Base-by-base conservation (phyloP, 2,888 invertebrate genomes). In the Tethea ocularis region DNA sequence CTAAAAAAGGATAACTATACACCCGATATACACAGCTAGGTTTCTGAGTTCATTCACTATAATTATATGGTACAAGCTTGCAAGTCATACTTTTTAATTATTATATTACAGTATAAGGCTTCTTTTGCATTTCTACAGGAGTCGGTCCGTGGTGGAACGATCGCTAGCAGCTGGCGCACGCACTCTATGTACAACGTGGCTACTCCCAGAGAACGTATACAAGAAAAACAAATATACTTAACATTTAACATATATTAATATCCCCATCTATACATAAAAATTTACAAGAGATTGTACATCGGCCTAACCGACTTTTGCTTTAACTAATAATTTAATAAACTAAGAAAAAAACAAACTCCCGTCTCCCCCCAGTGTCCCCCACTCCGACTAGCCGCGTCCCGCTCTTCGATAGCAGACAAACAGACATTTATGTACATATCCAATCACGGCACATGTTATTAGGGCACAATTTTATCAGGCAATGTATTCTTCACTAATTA, bases 21-120 rank as follows among this genome's bases (percentile, higher is more conserved):
- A 92, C 91, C 91, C 89, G 91, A 91, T 92, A 89, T 93, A 91
- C 92, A 93, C 84, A 89, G 75, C 87, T 89, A 89, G 72, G 58
- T 57, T 72, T 78, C 84, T 86, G 87, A 89, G 84, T 87, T 78
- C 86, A 81, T 81, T 79, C 86, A 77, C 82, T 88, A 89, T 77
- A 72, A 69, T 82, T 88, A 88, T 91, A 91, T 89, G 78, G 72
- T 90, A 91, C 91, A 92, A 86, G 85, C 87, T 84, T 81, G 88
- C 87, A 80, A 77, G 78, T 84, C 84, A 80, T 76, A 78, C 74
- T 73, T 66, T 73, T 74, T 64, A 54, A 54, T 70, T 76, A 77
- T 80, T 88, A 83, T 84, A 78, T 81, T 89, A 90, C 87, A 89
- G 80, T 85, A 86, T 89, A 90, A 91, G 91, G 92, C 91, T 84